Conservation (phyloP, 2,888 invertebrate species). For the Hipparchia sbordonii region DNA sequence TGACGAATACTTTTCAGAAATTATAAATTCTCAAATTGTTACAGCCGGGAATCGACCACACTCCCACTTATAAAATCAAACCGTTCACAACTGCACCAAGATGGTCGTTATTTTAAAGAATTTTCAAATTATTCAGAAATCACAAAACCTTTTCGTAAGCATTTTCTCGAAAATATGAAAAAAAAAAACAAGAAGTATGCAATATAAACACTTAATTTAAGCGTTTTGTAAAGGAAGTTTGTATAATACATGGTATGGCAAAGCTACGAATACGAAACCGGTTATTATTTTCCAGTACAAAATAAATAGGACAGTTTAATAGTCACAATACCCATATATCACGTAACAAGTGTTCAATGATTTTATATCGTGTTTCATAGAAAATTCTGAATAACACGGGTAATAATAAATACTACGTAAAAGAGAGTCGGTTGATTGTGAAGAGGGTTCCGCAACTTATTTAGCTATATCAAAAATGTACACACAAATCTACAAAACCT, state of each 20-base stretch:
- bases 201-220: slow-evolving; percentile 1
- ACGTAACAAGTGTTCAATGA: slow-evolving; percentile 34
- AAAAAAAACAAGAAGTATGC: background rate
- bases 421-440: background rate
- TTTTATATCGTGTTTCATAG: slow-evolving; percentile 33
- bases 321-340: slow-evolving; percentile 30
- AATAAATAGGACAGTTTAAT: slow-evolving; percentile 37
- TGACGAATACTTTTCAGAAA: too few species aligned
- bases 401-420: background rate
- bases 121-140: background rate
- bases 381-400: slow-evolving; percentile 17
- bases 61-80: too few species aligned
- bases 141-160: background rate
- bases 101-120: too few species aligned
- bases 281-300: slow-evolving; percentile 30
- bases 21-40: too few species aligned
- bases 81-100: too few species aligned
- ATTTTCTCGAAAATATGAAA: background rate
- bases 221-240: slow-evolving; percentile 20
- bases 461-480: background rate
- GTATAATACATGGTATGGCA: slow-evolving; percentile 1
- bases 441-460: background rate
- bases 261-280: slow-evolving; percentile 30
- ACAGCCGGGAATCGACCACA: too few species aligned
- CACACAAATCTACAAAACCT: background rate